These are phyloP conservation scores for Auanema sp. DNA, from an alignment of 2,888 invertebrate species.

Conservation along the genomic window DNA sequence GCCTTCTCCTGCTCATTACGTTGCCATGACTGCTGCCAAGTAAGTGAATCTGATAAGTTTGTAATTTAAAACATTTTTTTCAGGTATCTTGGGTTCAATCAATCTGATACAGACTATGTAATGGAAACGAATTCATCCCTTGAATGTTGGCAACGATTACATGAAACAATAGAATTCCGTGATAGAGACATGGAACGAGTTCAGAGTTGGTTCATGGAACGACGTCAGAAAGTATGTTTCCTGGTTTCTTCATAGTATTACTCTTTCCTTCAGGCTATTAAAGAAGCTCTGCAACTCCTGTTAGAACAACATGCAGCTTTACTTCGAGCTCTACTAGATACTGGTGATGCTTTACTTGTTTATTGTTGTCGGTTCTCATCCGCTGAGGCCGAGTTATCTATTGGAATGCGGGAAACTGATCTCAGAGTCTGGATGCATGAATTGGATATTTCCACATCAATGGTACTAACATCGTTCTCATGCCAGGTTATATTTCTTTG, in stretches of 20 bases:
- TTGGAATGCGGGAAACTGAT: conserved; percentile 62
- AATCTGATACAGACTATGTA: conserved; percentile 46
- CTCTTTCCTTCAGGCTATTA: conserved; percentile 44
- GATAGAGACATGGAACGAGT: conserved; percentile 40
- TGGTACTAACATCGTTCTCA: conserved; percentile 23
- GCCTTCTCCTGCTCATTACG: conserved; percentile 56
- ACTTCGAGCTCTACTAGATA: conserved; percentile 56
- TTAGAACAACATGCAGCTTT: conserved; percentile 59
- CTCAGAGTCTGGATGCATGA: conserved; percentile 47
- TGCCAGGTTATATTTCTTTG: neutral
- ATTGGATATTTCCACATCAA: conserved; percentile 45
- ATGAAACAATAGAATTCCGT: conserved; percentile 41
- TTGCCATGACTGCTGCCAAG: conserved; percentile 51
- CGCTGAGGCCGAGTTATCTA: conserved; percentile 53
- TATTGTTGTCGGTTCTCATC: conserved; percentile 50
- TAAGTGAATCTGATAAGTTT: conserved; percentile 20
- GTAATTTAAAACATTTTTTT: conserved; percentile 12
- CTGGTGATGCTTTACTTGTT: conserved; percentile 59
- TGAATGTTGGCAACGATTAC: conserved; percentile 56
- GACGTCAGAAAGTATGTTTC: conserved; percentile 39
- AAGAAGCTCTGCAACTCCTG: conserved; percentile 50
- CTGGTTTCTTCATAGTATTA: neutral
- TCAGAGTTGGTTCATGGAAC: conserved; percentile 52
- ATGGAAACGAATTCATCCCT: conserved; percentile 39
- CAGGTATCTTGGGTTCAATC: conserved; percentile 49